Base-by-base conservation (phyloP, 2,797 vertebrate species). In the Botia almorhae region DNA sequence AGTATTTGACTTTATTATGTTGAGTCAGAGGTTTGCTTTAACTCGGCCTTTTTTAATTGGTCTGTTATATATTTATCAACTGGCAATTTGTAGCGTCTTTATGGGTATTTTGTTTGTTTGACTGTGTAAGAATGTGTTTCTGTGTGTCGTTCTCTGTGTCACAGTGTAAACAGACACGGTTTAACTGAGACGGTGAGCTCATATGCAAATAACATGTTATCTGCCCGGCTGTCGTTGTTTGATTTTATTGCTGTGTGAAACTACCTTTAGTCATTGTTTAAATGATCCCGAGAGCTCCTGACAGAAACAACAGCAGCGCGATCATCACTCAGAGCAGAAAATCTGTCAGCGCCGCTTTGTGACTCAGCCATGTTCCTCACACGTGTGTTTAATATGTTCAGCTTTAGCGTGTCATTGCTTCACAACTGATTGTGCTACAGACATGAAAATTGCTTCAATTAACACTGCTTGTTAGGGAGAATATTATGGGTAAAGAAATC, bases 161-260 rank as follows among this genome's bases (percentile, higher is more conserved):
- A 67, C 1, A 64, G 56, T 82, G 36, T 78, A 33, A 48, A 72
- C 48, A 36, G 63, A 36, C 43, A 46, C 43, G 43, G 43, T 46
- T 46, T 46, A 46, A 46, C 43, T 46, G 58, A 72, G 39, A 29
- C 26, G 14, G 17, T 78, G 69, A 69, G 56, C 69, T 60, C 69
- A 69, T 58, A 83, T 69, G 80, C 73, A 82, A 85, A 85, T 74
- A 29, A 16, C 8, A 17, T 7, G 50, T 70, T 83, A 83, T 85
- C 82, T 80, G 13, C 21, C 23, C 23, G 7, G 65, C 71, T 71
- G 69, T 83, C 63, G 50, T 17, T 76, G 73, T 73, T 74, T 77
- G 55, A 70, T 65, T 73, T 53, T 71, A 69, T 73, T 65, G 61
- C 73, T 77, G 21, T 16, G 56, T 70, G 74, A 77, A 77, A 77